These are phyloP conservation scores for Cheilosia scutellata DNA, from an alignment of 2,888 invertebrate species.

Conservation along the genomic window DNA sequence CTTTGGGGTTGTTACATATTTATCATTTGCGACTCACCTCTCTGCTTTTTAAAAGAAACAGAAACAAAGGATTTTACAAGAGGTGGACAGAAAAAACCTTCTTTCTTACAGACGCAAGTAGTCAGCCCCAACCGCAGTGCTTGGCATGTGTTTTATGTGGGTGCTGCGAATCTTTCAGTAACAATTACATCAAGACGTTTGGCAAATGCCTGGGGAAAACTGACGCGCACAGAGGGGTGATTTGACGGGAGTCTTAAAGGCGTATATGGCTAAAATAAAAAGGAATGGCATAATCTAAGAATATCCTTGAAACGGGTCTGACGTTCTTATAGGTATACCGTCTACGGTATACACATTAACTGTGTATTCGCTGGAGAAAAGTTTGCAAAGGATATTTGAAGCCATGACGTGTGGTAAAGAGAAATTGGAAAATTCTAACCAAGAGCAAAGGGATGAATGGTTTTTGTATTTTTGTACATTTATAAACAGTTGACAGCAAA, in stretches of 20 bases:
- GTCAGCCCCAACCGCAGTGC: not conserved
- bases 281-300: constrained; percentile 2
- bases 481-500: constrained; percentile 9
- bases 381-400: constrained; percentile 3
- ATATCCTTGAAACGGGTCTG: constrained; percentile 12
- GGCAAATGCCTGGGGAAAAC: constrained; percentile 27
- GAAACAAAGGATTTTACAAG: constrained; percentile 61
- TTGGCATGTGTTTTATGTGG: constrained; percentile 22
- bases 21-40: constrained; percentile 65
- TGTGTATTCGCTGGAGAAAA: not conserved
- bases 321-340: not conserved
- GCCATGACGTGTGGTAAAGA: constrained; percentile 11
- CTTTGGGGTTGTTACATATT: constrained; percentile 47
- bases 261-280: not conserved
- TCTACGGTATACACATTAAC: not conserved
- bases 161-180: constrained; percentile 50
- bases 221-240: constrained; percentile 16
- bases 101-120: not conserved
- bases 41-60: constrained; percentile 40
- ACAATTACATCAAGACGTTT: constrained; percentile 60
- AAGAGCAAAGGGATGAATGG: constrained; percentile 7
- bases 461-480: not conserved
- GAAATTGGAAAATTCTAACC: not conserved
- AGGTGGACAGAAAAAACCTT: not conserved
- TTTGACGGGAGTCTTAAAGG: constrained; percentile 20